Conservation (phyloP, 2,888 invertebrate genomes). For the Adineta ricciae region DNA sequence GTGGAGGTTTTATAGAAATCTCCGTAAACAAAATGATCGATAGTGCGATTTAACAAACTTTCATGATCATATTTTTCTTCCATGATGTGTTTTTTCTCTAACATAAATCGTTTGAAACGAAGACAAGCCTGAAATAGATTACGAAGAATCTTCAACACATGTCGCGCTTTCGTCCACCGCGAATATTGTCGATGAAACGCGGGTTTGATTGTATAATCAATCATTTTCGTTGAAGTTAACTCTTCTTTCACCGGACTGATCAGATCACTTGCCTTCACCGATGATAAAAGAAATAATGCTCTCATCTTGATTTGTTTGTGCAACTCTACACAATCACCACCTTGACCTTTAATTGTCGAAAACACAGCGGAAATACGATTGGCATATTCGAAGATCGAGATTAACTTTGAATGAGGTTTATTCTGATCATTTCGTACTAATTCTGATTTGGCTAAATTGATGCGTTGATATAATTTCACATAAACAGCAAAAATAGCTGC, state of each 20-base stretch:
- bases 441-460: neutral
- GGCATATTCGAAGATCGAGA: neutral
- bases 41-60: neutral
- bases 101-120: neutral
- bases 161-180: neutral
- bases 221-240: neutral
- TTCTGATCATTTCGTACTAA: neutral
- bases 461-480: neutral
- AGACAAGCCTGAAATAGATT: neutral
- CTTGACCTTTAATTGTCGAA: neutral
- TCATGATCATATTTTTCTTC: neutral
- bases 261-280: neutral
- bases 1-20: neutral
- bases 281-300: neutral
- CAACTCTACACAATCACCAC: neutral
- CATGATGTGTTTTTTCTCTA: neutral
- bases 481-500: constrained; percentile 9
- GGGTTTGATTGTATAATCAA: neutral
- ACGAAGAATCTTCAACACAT: neutral
- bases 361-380: neutral
- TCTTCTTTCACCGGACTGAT: neutral
- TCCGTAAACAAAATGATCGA: neutral
- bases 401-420: neutral
- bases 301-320: neutral
- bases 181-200: neutral